Percentiles rank a stretch among this genome's conserved stretches.
Evolutionary conservation across 2,113 vertebrate species (phyloP).

Genomic region (Reinhardtius hippoglossoides): DNA sequence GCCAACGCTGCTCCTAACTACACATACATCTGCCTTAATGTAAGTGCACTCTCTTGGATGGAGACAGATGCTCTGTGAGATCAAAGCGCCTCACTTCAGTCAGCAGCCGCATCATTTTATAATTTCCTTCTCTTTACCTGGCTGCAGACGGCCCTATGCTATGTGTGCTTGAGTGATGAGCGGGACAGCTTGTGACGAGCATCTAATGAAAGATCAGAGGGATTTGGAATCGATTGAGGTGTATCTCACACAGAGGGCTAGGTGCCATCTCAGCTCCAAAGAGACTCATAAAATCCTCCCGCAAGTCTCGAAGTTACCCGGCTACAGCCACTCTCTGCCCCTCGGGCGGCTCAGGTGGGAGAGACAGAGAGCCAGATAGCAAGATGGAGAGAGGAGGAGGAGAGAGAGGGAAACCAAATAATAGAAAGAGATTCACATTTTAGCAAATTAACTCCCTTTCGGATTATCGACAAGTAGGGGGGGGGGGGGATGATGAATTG

Average conservation of each 20-base stretch:
- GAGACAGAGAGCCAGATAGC: constrained; percentile 8
- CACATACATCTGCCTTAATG: background rate
- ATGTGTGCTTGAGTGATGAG: constrained; percentile 29
- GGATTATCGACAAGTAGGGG: constrained; percentile 79
- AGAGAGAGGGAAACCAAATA: constrained; percentile 20
- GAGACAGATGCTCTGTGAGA: constrained; percentile 33
- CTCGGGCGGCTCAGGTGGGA: background rate
- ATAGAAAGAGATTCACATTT: constrained; percentile 70
- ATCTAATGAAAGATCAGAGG: constrained; percentile 69
- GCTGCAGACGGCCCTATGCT: background rate
- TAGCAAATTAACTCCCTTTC: constrained; percentile 76
- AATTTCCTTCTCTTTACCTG: constrained; percentile 27
- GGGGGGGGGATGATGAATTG: constrained; percentile 76
- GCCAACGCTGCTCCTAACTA: background rate
- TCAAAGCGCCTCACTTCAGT: constrained; percentile 42
- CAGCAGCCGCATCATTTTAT: constrained; percentile 4
- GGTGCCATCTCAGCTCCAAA: constrained; percentile 55
- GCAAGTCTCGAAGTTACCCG: constrained; percentile 17
- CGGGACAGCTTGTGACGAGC: constrained; percentile 54
- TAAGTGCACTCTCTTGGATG: constrained; percentile 9
- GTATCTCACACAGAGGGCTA: constrained; percentile 42
- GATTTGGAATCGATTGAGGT: constrained; percentile 60
- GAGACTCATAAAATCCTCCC: constrained; percentile 59
- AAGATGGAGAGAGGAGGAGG: background rate
- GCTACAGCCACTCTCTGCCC: constrained; percentile 28